These are phyloP conservation scores for Elmis aenea DNA, from an alignment of 2,888 invertebrate genomes.

Conservation along the genomic window DNA sequence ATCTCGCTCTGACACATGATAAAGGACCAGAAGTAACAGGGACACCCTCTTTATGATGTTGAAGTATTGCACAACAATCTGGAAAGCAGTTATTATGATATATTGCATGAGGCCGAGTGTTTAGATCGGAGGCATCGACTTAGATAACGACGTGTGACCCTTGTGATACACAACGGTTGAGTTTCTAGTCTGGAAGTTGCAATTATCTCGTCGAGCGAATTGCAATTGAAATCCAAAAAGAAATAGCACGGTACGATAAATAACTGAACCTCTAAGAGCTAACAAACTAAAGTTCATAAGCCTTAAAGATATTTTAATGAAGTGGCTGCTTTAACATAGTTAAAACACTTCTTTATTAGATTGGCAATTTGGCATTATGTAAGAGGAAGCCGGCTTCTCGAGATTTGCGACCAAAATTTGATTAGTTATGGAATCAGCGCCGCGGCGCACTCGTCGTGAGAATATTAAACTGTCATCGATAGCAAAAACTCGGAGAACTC, in stretches of 20 bases:
- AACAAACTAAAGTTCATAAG: slow-evolving; percentile 14
- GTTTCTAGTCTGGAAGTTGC: too few species aligned
- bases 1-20: slow-evolving; percentile 4
- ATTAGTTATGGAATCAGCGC: slow-evolving; percentile 39
- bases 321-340: slow-evolving; percentile 36
- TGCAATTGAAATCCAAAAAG: slow-evolving; percentile 8
- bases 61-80: too few species aligned
- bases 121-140: not conserved
- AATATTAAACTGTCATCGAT: slow-evolving; percentile 37
- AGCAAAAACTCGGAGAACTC: slow-evolving; percentile 25
- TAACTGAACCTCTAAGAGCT: slow-evolving; percentile 13
- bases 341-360: slow-evolving; percentile 41
- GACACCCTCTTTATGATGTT: too few species aligned
- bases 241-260: slow-evolving; percentile 13
- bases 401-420: slow-evolving; percentile 37
- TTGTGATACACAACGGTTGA: not conserved
- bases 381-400: slow-evolving; percentile 26
- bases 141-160: not conserved
- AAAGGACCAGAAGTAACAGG: too few species aligned
- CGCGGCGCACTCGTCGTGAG: slow-evolving; percentile 29
- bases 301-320: slow-evolving; percentile 34
- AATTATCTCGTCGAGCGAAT: too few species aligned
- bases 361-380: slow-evolving; percentile 41
- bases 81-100: slow-evolving; percentile 4
- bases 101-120: slow-evolving; percentile 3